Conservation (phyloP, 2,797 vertebrate genomes). For the Xenops minutus region DNA sequence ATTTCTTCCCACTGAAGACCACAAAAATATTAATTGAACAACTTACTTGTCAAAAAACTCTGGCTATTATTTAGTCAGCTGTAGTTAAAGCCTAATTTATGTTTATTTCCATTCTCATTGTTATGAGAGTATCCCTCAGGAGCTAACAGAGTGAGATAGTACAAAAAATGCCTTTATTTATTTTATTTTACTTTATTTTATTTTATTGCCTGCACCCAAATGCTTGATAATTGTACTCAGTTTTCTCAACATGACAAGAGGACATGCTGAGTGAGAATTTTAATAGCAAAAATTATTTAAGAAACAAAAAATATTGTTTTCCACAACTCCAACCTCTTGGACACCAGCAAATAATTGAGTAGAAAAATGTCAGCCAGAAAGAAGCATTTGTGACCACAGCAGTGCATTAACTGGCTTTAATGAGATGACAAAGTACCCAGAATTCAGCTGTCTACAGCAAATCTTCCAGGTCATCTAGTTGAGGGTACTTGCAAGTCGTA, state of each 20-base stretch:
- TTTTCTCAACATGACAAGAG: not conserved
- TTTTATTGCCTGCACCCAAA: not conserved
- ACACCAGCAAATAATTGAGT: not conserved
- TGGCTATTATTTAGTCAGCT: constrained; percentile 35
- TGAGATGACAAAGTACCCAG: not conserved
- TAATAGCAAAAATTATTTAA: not conserved
- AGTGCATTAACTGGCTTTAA: not conserved
- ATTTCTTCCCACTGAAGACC: not conserved
- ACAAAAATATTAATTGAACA: constrained; percentile 35
- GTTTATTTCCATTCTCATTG: not conserved
- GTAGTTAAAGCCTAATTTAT: constrained; percentile 35
- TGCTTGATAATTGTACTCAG: not conserved
- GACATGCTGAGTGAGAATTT: constrained; percentile 1
- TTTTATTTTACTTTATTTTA: not conserved
- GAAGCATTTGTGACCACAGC: not conserved
- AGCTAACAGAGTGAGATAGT: constrained; percentile 26
- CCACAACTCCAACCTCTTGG: not conserved
- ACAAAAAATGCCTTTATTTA: constrained; percentile 32
- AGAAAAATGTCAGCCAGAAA: not conserved
- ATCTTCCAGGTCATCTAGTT: not conserved
- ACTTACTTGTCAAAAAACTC: not conserved
- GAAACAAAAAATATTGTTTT: not conserved
- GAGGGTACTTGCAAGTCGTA: not conserved
- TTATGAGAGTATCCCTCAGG: constrained; percentile 23
- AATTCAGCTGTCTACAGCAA: not conserved